A percentile compares a stretch with the other conserved stretches of the same genome.
These are phyloP conservation scores for Coleophora flavipennella DNA, from an alignment of 2,888 invertebrate genomes.

Conservation along the genomic window DNA sequence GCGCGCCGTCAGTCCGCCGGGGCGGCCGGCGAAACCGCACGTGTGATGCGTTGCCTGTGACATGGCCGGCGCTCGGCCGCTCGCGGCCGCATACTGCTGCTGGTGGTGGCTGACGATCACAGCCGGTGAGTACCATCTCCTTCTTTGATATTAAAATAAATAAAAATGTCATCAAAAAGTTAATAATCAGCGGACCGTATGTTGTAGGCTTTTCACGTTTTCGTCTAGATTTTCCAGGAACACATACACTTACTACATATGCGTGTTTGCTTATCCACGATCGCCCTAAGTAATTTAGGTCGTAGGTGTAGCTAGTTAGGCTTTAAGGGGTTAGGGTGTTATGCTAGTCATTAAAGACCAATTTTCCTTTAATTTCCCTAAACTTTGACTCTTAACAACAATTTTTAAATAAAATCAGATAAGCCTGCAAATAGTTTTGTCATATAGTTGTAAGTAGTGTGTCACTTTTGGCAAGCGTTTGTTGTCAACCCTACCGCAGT, in stretches of 20 bases:
- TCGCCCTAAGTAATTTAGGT: constrained; percentile 26
- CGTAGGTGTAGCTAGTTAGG: constrained; percentile 8
- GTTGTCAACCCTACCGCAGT: too few relatives aligned
- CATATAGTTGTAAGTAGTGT: too few relatives aligned
- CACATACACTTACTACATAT: constrained; percentile 22
- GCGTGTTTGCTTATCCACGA: constrained; percentile 24
- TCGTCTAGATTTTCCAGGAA: constrained; percentile 32
- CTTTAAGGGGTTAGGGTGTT: too few relatives aligned
- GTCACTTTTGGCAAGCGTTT: too few relatives aligned
- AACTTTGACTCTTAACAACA: too few relatives aligned
- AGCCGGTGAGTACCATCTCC: constrained; percentile 59
- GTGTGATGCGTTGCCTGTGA: constrained; percentile 69
- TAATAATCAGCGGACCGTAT: constrained; percentile 17
- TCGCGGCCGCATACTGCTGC: constrained; percentile 68
- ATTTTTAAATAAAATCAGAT: too few relatives aligned
- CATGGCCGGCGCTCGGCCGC: constrained; percentile 73
- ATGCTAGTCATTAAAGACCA: too few relatives aligned
- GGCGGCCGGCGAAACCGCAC: constrained; percentile 71
- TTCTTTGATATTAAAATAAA: not conserved
- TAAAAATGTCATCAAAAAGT: not conserved
- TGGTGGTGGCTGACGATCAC: constrained; percentile 69
- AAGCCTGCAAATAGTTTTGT: too few relatives aligned
- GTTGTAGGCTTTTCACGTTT: constrained; percentile 37
- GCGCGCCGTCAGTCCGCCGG: constrained; percentile 61
- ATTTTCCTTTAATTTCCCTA: too few relatives aligned